A percentile compares a stretch with the other conserved stretches of the same genome.
These are phyloP conservation scores for Dicrurus megarhynchus DNA, from an alignment of 2,113 vertebrate genomes.

Conservation along the genomic window DNA sequence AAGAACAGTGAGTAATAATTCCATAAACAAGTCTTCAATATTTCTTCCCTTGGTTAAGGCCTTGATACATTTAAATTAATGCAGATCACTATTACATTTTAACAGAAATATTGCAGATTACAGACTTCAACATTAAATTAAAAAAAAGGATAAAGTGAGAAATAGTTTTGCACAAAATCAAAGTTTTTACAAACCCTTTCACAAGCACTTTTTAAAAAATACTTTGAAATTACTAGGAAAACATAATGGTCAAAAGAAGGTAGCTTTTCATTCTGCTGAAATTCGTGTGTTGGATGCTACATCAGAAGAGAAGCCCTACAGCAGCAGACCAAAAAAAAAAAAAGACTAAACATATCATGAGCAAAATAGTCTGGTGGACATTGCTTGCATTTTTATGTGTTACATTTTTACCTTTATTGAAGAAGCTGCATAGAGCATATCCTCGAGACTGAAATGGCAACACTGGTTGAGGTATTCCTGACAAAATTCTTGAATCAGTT, in stretches of 20 bases:
- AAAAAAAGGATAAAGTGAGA: background rate
- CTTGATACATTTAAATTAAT: background rate
- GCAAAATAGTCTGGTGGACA: background rate
- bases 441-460: constrained; percentile 94
- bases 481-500: constrained; percentile 94
- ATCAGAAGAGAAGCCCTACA: background rate
- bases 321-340: background rate
- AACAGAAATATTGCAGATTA: background rate
- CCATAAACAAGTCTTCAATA: background rate
- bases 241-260: background rate
- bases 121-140: too few relatives aligned
- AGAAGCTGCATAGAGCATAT: constrained; percentile 94
- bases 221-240: background rate
- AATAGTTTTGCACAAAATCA: background rate
- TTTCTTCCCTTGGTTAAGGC: background rate
- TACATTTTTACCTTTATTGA: constrained; percentile 85
- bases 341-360: background rate
- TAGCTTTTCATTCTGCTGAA: background rate
- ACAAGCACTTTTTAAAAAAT: background rate
- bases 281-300: background rate
- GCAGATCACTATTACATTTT: background rate
- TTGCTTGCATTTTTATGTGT: background rate
- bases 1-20: background rate
- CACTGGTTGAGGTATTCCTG: constrained; percentile 90
- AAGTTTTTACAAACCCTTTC: background rate